These are phyloP conservation scores for Zalophus californianus DNA, from an alignment of 2,797 vertebrate genomes.

Conservation along the genomic window DNA sequence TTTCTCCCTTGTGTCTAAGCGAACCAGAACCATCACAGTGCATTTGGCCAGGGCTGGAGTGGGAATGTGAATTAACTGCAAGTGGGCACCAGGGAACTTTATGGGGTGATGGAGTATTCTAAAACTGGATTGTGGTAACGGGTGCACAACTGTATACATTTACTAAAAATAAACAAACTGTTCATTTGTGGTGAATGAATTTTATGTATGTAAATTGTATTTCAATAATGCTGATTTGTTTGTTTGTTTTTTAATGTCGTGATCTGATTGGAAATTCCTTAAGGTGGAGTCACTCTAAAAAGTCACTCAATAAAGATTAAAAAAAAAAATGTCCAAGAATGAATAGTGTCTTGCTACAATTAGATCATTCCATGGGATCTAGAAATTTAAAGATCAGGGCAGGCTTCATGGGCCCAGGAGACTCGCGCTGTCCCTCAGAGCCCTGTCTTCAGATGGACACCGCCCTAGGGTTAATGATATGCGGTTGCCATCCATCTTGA, in stretches of 20 bases:
- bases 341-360: not conserved
- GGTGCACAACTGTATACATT: not conserved
- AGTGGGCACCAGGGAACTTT: not conserved
- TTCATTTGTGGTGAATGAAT: not conserved
- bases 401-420: not conserved
- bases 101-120: not conserved
- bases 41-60: not conserved
- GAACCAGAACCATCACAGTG: not conserved
- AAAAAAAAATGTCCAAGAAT: not conserved
- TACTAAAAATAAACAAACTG: not conserved
- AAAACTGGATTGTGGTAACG: not conserved
- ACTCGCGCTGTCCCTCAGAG: not conserved
- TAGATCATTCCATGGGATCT: not conserved
- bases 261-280: not conserved
- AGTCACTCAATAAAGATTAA: not conserved
- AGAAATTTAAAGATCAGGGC: not conserved
- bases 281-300: not conserved
- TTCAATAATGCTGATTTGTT: not conserved
- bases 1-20: not conserved
- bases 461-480: not conserved
- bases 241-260: not conserved
- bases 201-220: not conserved
- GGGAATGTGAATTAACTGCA: not conserved
- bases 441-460: not conserved
- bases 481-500: not conserved